phyloP scores from a whole-genome alignment of 1,140 invertebrate genomes.

The Drosophila subpulchrella region DNA sequence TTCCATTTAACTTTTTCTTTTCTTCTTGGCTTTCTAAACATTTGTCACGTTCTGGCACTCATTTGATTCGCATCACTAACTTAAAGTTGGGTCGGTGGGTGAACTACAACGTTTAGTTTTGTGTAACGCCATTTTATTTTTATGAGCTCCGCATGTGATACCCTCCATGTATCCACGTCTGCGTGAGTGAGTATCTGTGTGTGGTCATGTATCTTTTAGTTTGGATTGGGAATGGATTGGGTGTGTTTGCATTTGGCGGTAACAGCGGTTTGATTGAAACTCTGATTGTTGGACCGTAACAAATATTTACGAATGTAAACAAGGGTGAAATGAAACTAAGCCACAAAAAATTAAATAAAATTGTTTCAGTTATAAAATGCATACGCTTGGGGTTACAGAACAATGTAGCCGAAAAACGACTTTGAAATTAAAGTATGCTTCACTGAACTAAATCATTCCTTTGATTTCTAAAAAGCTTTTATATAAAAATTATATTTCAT shows the following conservation, averaged over 20 bases:
- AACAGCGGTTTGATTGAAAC: slow-evolving; percentile 56
- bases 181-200: slow-evolving; percentile 17
- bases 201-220: slow-evolving; percentile 34
- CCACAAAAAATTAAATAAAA: slow-evolving; percentile 8
- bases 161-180: slow-evolving; percentile 14
- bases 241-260: slow-evolving; percentile 48
- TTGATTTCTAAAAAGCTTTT: too few species aligned
- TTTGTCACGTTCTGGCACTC: slow-evolving; percentile 17
- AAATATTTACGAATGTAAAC: slow-evolving; percentile 64
- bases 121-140: slow-evolving; percentile 72
- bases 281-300: slow-evolving; percentile 46
- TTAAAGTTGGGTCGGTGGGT: background rate
- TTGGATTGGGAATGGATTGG: background rate
- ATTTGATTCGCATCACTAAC: slow-evolving; percentile 29
- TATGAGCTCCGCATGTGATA: slow-evolving; percentile 54
- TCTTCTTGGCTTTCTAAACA: background rate
- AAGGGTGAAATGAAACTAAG: slow-evolving; percentile 16
- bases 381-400: slow-evolving; percentile 1
- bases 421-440: too few species aligned
- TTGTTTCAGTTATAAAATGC: slow-evolving; percentile 22
- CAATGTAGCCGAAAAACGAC: too few species aligned
- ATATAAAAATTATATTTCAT: too few species aligned
- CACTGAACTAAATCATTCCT: too few species aligned
- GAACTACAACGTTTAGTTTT: slow-evolving; percentile 54
- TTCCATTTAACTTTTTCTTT: background rate